These are phyloP conservation scores for Himalopsyche phryganea DNA, from an alignment of 1,140 invertebrate genomes.

Conservation along the genomic window DNA sequence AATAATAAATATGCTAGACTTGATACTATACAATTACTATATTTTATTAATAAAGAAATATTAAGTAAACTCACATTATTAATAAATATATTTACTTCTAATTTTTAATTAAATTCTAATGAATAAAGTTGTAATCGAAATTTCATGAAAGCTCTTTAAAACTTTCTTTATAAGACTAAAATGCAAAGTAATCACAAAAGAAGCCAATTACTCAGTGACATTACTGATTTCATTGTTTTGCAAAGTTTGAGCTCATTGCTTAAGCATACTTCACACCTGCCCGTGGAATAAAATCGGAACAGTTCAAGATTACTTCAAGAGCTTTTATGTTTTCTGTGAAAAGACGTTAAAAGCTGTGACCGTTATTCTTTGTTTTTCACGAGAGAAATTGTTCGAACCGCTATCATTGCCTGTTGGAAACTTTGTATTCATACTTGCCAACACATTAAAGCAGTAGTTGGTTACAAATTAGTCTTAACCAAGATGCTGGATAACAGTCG, in stretches of 20 bases:
- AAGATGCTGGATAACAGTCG: neutral
- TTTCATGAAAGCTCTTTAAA: too few relatives aligned
- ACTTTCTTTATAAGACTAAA: too few relatives aligned
- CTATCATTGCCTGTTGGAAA: neutral
- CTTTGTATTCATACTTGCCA: neutral
- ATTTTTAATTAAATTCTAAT: too few relatives aligned
- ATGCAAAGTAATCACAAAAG: too few relatives aligned
- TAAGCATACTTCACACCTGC: neutral
- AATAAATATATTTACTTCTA: too few relatives aligned
- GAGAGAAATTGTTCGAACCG: constrained; percentile 1
- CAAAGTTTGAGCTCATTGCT: neutral
- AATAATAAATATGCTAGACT: too few relatives aligned
- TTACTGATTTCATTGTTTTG: too few relatives aligned
- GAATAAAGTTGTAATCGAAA: too few relatives aligned
- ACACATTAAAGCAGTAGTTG: neutral
- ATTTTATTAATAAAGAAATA: too few relatives aligned
- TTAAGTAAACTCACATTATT: too few relatives aligned
- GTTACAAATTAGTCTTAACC: neutral
- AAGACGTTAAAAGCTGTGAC: constrained; percentile 13
- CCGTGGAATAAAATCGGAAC: neutral
- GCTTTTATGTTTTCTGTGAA: constrained; percentile 7
- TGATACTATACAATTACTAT: too few relatives aligned
- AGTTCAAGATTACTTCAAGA: neutral
- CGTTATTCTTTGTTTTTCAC: constrained; percentile 16
- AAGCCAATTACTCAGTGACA: too few relatives aligned